phyloP scores from a whole-genome alignment of 2,113 vertebrate genomes.

The Bagarius yarrelli region DNA sequence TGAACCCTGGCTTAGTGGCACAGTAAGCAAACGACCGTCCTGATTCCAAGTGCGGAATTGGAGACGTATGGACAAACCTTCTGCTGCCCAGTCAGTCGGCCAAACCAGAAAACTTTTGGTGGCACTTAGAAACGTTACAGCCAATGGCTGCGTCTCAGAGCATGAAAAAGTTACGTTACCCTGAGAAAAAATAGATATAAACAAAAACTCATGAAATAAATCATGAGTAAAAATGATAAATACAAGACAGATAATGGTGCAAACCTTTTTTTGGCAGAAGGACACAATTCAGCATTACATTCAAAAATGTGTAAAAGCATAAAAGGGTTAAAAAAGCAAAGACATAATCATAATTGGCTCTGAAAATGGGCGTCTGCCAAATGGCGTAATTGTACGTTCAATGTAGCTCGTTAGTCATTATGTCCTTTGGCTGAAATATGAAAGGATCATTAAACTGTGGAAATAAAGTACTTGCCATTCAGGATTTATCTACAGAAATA shows the following conservation, averaged over 20 bases:
- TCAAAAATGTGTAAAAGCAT: background rate
- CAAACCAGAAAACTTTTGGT: slow-evolving; percentile 84
- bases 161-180: slow-evolving; percentile 97
- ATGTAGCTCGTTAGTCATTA: too few species aligned
- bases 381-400: too few species aligned
- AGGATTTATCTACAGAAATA: background rate
- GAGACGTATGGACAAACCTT: slow-evolving; percentile 82
- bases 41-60: slow-evolving; percentile 95
- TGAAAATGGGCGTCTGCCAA: too few species aligned
- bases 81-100: slow-evolving; percentile 74
- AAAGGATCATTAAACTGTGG: too few species aligned
- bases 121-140: slow-evolving; percentile 85
- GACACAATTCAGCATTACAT: background rate
- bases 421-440: too few species aligned
- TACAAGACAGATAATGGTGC: background rate
- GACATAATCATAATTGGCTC: background rate
- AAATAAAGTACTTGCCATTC: background rate
- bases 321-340: background rate
- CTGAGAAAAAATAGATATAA: slow-evolving; percentile 63
- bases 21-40: slow-evolving; percentile 83
- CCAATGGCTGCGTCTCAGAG: slow-evolving; percentile 83
- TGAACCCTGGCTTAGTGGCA: slow-evolving; percentile 73
- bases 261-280: background rate
- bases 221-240: background rate
- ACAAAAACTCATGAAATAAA: background rate